Base-by-base conservation (phyloP, 2,888 invertebrate species). In the Scaptomyza caliginosa region DNA sequence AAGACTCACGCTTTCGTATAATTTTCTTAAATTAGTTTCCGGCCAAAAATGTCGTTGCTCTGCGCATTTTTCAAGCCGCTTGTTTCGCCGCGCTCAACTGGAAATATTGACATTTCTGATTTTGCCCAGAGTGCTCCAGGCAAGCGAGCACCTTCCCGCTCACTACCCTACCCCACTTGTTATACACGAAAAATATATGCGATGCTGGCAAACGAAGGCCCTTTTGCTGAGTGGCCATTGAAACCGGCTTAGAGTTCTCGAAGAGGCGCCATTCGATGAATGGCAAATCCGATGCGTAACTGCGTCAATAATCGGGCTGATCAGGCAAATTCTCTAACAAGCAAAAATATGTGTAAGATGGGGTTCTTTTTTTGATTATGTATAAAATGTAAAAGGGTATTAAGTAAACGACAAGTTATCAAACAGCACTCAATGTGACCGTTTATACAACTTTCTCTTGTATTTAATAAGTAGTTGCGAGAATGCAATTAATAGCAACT, bases 21-120 rank as follows among this genome's bases (percentile, higher is more conserved):
- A 82, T 77, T 70, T 82, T 82, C 72, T 70, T 74, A 85, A 82
- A 82, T 82, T 82, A 82, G 85, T 85, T 85, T 82, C 81, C 82
- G 76, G 81, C 67, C 62, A 57, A 60, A 74, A 74, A 64, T 74
- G 74, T 57, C 62, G 63, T 74, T 46, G 69, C 43, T 50, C 49
- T 64, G 59, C 59, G 74, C 60, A n/a, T 73, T 64, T 57, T 74
- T 66, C 81, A 65, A 67, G 67, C 62, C 69, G 63, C 79, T 82
- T 85, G 67, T 82, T 79, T 69, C 71, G 59, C 57, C 46, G 45
- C 77, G 65, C 79, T 77, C 83, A 82, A 77, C 79, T 82, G 82
- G 75, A 82, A 82, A 64, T 70, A 79, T 85, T 85, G 79, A 77
- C 79, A 82, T 77, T 85, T 82, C 72, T 65, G 79, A 72, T 66